Conservation (phyloP, 53 echinoderm and acorn worm species). For the Apostichopus leukothele region DNA sequence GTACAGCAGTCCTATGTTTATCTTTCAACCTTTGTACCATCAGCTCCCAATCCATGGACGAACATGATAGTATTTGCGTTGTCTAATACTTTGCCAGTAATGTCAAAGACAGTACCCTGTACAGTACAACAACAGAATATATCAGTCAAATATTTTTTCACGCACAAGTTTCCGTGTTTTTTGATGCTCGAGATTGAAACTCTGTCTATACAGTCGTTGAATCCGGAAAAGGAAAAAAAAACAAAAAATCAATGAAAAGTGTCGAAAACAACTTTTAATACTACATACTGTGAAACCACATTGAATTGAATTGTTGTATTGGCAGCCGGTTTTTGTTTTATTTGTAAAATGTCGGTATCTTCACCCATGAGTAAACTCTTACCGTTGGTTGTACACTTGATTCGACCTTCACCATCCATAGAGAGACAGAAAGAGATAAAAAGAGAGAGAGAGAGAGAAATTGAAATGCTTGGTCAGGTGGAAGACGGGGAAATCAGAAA, state of each 20-base stretch:
- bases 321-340: conserved; percentile 32
- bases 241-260: conserved; percentile 29
- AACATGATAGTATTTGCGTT: too few relatives aligned
- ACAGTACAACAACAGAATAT: too few relatives aligned
- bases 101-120: too few relatives aligned
- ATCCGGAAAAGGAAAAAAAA: background rate
- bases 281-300: conserved; percentile 5
- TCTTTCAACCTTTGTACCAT: too few relatives aligned
- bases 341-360: conserved; percentile 14
- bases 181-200: too few relatives aligned
- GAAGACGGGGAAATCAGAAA: conserved; percentile 25
- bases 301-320: conserved; percentile 2
- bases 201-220: background rate
- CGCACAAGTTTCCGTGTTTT: too few relatives aligned
- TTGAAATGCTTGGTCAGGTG: conserved; percentile 45
- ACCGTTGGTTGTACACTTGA: background rate
- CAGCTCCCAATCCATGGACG: too few relatives aligned
- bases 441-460: background rate
- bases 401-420: conserved; percentile 25
- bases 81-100: too few relatives aligned
- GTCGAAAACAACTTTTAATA: conserved; percentile 29
- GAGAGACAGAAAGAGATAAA: background rate
- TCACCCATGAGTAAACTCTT: conserved; percentile 37
- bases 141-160: too few relatives aligned
- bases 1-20: too few relatives aligned